A percentile compares a stretch with the other conserved stretches of the same genome.
Conservation (phyloP, 92 coral and sea anemone species). For the Virgularia gustaviana region DNA sequence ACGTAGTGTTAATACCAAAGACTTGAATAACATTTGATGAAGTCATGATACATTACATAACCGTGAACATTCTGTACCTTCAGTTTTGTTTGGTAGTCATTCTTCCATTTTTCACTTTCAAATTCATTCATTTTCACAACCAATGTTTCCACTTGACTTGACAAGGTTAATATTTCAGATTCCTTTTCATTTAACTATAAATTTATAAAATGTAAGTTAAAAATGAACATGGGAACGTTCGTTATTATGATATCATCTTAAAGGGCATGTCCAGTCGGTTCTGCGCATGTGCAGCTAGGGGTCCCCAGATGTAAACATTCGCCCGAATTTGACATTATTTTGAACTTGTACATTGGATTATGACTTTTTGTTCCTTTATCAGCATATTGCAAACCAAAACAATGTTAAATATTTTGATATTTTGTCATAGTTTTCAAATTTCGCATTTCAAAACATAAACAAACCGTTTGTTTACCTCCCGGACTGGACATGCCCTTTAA, state of each 20-base stretch:
- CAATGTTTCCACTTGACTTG: slow-evolving; percentile 46
- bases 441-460: too few species aligned
- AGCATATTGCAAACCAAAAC: not conserved
- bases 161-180: slow-evolving; percentile 45
- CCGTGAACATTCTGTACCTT: slow-evolving; percentile 9
- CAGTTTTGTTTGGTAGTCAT: not conserved
- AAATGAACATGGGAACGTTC: not conserved
- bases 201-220: not conserved
- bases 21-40: not conserved
- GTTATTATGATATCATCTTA: not conserved
- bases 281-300: too few species aligned
- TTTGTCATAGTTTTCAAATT: too few species aligned
- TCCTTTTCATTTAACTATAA: slow-evolving; percentile 58
- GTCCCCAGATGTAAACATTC: too few species aligned
- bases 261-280: not conserved
- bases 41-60: too few species aligned
- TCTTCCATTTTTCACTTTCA: not conserved
- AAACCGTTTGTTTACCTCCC: too few species aligned
- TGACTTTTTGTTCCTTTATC: too few species aligned
- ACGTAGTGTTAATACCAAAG: not conserved
- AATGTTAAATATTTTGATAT: too few species aligned
- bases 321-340: too few species aligned
- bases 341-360: too few species aligned
- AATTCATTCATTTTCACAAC: slow-evolving; percentile 6
- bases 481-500: too few species aligned